Evolutionary conservation across 1,140 invertebrate genomes (phyloP).

Genomic region (Hylaeus anthracinus): DNA sequence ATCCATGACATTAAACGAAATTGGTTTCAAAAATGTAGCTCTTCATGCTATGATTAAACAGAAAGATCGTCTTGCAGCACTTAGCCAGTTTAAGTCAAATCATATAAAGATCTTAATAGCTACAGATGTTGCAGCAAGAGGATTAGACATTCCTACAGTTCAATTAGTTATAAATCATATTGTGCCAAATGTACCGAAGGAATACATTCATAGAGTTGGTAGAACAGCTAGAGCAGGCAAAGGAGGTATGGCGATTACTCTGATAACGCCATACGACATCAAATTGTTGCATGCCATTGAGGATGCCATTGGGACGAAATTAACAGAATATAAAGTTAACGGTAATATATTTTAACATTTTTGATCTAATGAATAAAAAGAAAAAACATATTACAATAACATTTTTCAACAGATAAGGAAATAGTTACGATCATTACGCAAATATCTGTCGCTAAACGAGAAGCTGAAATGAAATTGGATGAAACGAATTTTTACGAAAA

Average conservation of each 20-base stretch:
- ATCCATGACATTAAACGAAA: conserved; percentile 91
- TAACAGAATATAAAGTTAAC: conserved; percentile 92
- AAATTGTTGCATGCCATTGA: conserved; percentile 94
- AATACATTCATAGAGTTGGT: conserved; percentile 98
- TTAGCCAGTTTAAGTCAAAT: conserved; percentile 93
- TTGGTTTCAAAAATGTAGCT: conserved; percentile 93
- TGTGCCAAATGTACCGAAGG: conserved; percentile 93
- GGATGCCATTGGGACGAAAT: conserved; percentile 89
- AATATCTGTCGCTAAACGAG: conserved; percentile 93
- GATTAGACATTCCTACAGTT: conserved; percentile 93
- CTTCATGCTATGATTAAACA: conserved; percentile 94
- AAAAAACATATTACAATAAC: conserved; percentile 28
- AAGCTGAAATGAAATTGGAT: conserved; percentile 95
- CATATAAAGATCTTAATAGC: conserved; percentile 93
- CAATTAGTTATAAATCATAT: conserved; percentile 97
- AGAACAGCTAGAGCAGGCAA: conserved; percentile 96
- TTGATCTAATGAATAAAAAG: conserved; percentile 3
- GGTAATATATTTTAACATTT: conserved; percentile 81
- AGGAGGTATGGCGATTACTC: conserved; percentile 91
- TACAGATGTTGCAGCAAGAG: conserved; percentile 97
- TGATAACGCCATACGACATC: conserved; percentile 96
- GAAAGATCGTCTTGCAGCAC: conserved; percentile 88
- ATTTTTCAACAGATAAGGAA: conserved; percentile 86
- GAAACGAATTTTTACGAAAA: conserved; percentile 95
- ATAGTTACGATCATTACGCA: conserved; percentile 94